phyloP scores from a whole-genome alignment of 1,140 invertebrate species.

The Achroia grisella region DNA sequence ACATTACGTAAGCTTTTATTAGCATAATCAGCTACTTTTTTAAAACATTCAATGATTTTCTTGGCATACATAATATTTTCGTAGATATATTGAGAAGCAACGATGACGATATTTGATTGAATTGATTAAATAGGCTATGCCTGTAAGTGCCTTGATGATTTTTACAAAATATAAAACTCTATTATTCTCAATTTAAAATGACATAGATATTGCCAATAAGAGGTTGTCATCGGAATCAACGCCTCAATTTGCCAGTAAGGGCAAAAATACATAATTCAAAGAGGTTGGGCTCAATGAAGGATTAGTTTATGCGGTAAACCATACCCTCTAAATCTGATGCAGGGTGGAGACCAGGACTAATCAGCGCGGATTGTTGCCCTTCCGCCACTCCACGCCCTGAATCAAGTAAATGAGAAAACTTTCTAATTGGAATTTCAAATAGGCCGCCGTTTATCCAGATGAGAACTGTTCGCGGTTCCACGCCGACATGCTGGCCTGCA shows the following conservation, averaged over 20 bases:
- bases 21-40: too few species aligned
- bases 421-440: constrained; percentile 73
- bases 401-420: constrained; percentile 72
- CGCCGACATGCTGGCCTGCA: constrained; percentile 23
- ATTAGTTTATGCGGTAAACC: constrained; percentile 48
- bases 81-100: too few species aligned
- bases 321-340: constrained; percentile 55
- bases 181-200: too few species aligned
- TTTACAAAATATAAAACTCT: too few species aligned
- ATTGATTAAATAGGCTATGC: too few species aligned
- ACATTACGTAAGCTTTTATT: too few species aligned
- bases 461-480: constrained; percentile 45
- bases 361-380: constrained; percentile 63
- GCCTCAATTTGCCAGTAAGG: not conserved
- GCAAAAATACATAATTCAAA: constrained; percentile 32
- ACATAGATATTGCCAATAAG: too few species aligned
- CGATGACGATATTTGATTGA: too few species aligned
- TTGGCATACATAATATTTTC: too few species aligned
- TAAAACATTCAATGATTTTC: too few species aligned
- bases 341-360: constrained; percentile 53
- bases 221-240: not conserved
- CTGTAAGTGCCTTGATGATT: too few species aligned
- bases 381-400: constrained; percentile 55
- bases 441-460: constrained; percentile 56
- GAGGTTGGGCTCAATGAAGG: constrained; percentile 30